Evolutionary conservation across 2,113 vertebrate species (phyloP), one percentile per base, ranked within the genome.

Genomic region (Nannobrachium achirus): DNA sequence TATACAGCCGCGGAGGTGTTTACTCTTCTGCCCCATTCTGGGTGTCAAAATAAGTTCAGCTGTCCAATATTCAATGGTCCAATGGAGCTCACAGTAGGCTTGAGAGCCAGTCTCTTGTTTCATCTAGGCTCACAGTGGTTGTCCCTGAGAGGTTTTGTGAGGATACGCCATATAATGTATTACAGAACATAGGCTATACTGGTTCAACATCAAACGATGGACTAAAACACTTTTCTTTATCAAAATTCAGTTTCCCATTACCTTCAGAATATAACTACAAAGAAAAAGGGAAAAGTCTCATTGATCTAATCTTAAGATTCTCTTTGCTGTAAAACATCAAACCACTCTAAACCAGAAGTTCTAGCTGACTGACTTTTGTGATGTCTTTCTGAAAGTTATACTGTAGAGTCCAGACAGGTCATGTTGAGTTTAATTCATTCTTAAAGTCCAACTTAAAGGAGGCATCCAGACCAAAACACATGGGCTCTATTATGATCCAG

Each of bases 161-260:
- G 71, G 79, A 79, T 73, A 78, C 67, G 1, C 13, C 62, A 11
- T n/a, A n/a, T 83, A 76, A 80, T 78, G 80, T 86, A 80, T 66
- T 59, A 66, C 38, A 56, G 75, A 61, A 64, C 62, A 52, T 7
- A n/a, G n/a, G n/a, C n/a, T n/a, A 71, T 41, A 56, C 69, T 65
- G 74, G 65, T 48, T n/a, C 38, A 3, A 44, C 66, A 72, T 70
- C 73, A 63, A 67, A 3, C 7, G 51, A 49, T 51, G 57, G 73
- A 39, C 10, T 10, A 7, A 33, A 11, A 10, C 20, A n/a, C 7
- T 33, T 11, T 48, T 5, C 13, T 53, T 53, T 56, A 39, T 39
- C 8, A 8, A 56, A 56, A n/a, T 18, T 25, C 19, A 53, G 19
- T 18, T 10, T 53, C 59, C 67, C 48, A 63, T 20, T 52, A 40